Percentiles rank a stretch among this genome's conserved stretches.
Evolutionary conservation across 2,113 vertebrate species (phyloP).

Genomic region (Syngnathoides biaculeatus): DNA sequence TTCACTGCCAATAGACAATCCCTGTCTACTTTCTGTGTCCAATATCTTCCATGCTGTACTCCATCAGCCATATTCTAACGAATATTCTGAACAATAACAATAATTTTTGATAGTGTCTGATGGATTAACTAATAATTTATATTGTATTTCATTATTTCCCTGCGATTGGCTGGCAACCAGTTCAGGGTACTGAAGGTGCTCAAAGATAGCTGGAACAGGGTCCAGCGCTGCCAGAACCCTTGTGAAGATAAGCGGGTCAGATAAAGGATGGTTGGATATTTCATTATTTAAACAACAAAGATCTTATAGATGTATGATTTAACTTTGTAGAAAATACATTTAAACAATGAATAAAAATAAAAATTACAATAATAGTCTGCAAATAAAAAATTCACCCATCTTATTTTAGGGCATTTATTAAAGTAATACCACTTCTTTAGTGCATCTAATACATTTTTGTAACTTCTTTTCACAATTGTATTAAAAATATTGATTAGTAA

Average conservation of each 20-base stretch:
- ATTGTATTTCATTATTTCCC: no score
- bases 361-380: not conserved
- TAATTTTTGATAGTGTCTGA: not conserved
- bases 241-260: no score
- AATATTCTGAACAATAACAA: conserved; percentile 11
- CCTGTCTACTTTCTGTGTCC: conserved; percentile 51
- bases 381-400: not conserved
- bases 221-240: no score
- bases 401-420: not conserved
- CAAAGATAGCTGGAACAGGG: no score
- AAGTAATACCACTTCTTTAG: not conserved
- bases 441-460: not conserved
- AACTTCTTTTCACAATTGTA: not conserved
- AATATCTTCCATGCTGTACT: conserved; percentile 35
- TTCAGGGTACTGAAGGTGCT: no score
- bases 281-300: not conserved
- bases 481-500: not conserved
- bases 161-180: no score
- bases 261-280: no score
- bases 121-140: no score
- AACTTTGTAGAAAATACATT: no score
- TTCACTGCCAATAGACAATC: conserved; percentile 56
- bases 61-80: conserved; percentile 19
- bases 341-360: not conserved
- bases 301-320: no score